These are phyloP conservation scores for Hafferia zeledoni DNA, from an alignment of 2,797 vertebrate genomes.

Conservation along the genomic window DNA sequence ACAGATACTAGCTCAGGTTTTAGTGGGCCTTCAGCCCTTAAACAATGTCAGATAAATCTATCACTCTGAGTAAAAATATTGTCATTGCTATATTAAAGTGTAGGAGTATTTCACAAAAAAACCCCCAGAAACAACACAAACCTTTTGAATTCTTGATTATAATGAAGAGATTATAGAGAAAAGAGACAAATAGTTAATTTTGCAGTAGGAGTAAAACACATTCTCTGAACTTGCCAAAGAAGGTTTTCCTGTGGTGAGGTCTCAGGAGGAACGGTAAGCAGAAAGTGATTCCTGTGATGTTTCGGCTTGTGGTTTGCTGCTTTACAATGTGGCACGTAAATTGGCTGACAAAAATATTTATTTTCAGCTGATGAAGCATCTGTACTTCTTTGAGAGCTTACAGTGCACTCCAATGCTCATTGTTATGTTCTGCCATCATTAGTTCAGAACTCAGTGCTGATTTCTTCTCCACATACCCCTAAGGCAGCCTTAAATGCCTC, in stretches of 20 bases:
- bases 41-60: neutral
- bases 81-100: neutral
- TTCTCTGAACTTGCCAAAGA: neutral
- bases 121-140: too few species aligned
- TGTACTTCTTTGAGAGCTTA: neutral
- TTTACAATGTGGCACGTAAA: constrained; percentile 13
- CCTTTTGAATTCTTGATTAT: neutral
- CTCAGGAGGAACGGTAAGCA: neutral
- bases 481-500: constrained; percentile 3
- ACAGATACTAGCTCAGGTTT: neutral
- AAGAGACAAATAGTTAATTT: neutral
- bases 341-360: neutral
- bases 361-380: neutral
- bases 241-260: neutral
- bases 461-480: constrained; percentile 4
- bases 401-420: neutral
- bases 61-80: neutral
- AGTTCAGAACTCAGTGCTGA: neutral
- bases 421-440: neutral
- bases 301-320: neutral
- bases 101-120: neutral
- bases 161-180: neutral
- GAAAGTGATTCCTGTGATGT: neutral
- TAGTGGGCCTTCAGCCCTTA: neutral
- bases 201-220: neutral